Evolutionary conservation across 1,140 invertebrate species (phyloP).

Genomic region (Pollicipes pollicipes): DNA sequence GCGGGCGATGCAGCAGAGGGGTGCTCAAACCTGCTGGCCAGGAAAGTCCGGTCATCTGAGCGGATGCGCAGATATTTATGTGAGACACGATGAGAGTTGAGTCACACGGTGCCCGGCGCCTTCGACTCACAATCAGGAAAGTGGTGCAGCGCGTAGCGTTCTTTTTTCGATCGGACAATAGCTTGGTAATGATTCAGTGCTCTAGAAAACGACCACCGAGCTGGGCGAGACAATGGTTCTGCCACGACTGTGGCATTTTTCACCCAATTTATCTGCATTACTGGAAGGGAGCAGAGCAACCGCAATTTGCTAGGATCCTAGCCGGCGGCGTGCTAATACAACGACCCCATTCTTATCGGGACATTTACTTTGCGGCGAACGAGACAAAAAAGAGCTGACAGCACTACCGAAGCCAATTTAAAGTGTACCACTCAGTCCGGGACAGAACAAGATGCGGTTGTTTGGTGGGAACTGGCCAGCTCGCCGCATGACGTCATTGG

Average conservation of each 20-base stretch:
- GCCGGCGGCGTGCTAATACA: too few species aligned
- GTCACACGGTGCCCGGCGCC: too few species aligned
- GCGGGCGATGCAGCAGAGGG: not conserved
- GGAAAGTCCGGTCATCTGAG: not conserved
- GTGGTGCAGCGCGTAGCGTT: not conserved
- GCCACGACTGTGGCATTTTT: not conserved
- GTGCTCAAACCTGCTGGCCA: not conserved
- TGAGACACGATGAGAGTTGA: not conserved
- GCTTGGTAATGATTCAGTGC: not conserved
- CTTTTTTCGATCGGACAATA: not conserved
- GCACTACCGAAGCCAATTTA: not conserved
- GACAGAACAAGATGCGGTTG: not conserved
- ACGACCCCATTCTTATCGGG: too few species aligned
- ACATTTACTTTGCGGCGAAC: not conserved
- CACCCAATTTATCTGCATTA: not conserved
- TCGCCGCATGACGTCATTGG: not conserved
- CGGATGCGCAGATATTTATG: too few species aligned
- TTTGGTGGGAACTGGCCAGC: not conserved
- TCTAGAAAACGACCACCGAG: not conserved
- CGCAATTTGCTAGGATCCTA: too few species aligned
- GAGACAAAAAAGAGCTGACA: not conserved
- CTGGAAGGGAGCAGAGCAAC: not conserved
- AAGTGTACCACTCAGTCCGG: not conserved
- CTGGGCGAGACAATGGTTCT: not conserved
- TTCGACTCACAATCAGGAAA: not conserved